phyloP scores from a whole-genome alignment of 2,113 vertebrate genomes.

The Chaetops frenatus region DNA sequence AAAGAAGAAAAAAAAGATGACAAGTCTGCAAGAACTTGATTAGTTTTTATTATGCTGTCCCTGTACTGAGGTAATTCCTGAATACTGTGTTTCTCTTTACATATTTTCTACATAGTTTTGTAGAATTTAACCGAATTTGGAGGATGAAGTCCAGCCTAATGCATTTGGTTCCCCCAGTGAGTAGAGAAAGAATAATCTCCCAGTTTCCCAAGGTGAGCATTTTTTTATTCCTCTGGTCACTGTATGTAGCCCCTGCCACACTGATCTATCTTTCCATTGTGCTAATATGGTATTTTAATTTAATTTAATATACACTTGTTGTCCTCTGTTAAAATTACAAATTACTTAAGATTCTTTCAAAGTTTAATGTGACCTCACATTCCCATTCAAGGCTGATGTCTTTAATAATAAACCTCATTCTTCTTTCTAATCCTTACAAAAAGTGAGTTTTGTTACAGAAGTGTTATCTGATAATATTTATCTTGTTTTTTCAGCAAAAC shows the following conservation, averaged over 20 bases:
- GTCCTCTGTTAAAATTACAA: neutral
- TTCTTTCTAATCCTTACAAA: neutral
- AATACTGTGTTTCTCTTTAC: neutral
- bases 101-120: neutral
- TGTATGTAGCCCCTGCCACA: neutral
- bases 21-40: neutral
- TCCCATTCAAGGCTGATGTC: neutral
- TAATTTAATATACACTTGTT: neutral
- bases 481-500: neutral
- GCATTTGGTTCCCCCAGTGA: constrained; percentile 69
- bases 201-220: constrained; percentile 82
- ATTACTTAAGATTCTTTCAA: neutral
- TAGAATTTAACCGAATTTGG: neutral
- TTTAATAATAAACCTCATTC: neutral
- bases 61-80: neutral
- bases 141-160: constrained; percentile 65
- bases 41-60: neutral
- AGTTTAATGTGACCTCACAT: neutral
- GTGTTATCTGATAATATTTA: neutral
- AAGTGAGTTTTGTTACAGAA: neutral
- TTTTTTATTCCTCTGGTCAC: neutral
- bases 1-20: neutral
- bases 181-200: constrained; percentile 77
- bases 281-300: neutral
- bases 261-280: neutral